Evolutionary conservation across 2,888 invertebrate species (phyloP).

Genomic region (Ectemnius lituratus): DNA sequence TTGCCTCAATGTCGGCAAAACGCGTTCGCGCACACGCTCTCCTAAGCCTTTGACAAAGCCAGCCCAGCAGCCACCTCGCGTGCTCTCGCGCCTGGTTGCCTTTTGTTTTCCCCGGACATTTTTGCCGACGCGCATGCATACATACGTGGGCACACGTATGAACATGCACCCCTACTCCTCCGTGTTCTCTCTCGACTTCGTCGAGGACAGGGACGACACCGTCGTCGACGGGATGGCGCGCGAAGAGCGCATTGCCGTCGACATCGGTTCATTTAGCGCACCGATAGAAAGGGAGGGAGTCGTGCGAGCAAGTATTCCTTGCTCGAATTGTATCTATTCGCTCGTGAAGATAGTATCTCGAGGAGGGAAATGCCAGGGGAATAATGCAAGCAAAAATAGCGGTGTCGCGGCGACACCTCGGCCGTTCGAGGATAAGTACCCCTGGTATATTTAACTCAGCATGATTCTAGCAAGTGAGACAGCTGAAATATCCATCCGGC

Average conservation of each 20-base stretch:
- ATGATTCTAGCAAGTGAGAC: slow-evolving; percentile 23
- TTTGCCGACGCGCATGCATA: background rate
- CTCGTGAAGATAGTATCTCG: background rate
- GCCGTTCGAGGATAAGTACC: background rate
- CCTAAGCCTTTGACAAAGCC: slow-evolving; percentile 18
- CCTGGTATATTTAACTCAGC: slow-evolving; percentile 27
- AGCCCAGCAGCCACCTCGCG: slow-evolving; percentile 12
- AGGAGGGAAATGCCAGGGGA: background rate
- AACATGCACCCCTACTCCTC: too few species aligned
- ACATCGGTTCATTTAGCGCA: background rate
- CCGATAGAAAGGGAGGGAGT: background rate
- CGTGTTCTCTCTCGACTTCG: slow-evolving; percentile 1
- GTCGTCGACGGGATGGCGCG: background rate
- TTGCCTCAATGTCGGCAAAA: slow-evolving; percentile 38
- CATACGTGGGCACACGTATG: too few species aligned
- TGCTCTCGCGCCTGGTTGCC: slow-evolving; percentile 20
- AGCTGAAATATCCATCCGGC: slow-evolving; percentile 20
- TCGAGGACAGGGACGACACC: too few species aligned
- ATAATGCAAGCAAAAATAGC: slow-evolving; percentile 13
- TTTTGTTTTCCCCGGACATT: slow-evolving; percentile 29
- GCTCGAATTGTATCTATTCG: background rate
- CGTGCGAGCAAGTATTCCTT: background rate
- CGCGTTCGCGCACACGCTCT: slow-evolving; percentile 9
- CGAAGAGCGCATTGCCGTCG: background rate
- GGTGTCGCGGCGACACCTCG: background rate